Conservation (phyloP, 2,797 vertebrate genomes). For the Crenichthys baileyi region DNA sequence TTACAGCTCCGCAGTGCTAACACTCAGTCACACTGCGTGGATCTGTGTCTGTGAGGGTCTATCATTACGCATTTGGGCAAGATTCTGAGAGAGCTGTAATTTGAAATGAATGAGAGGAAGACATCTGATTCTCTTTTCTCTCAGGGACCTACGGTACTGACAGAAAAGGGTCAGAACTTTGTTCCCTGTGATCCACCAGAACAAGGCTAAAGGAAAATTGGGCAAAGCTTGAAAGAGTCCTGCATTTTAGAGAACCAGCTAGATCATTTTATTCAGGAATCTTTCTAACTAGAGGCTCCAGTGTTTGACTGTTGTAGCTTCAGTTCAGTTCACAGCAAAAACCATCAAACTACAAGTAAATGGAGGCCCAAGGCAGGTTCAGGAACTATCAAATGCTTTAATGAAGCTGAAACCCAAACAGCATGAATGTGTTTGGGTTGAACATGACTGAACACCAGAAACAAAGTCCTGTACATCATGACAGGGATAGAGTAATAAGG, state of each 20-base stretch:
- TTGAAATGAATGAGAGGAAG: conserved; percentile 59
- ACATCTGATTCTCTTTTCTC: conserved; percentile 13
- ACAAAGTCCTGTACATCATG: no score
- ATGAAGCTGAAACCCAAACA: not conserved
- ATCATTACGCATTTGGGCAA: conserved; percentile 56
- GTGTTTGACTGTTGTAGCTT: not conserved
- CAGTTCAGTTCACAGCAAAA: not conserved
- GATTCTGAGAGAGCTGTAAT: conserved; percentile 56
- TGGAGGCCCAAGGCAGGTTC: no score
- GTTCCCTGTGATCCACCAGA: not conserved
- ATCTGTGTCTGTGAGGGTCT: conserved; percentile 34
- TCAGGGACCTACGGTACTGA: conserved; percentile 25
- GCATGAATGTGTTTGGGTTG: no score
- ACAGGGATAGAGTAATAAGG: no score
- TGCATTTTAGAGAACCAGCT: no score
- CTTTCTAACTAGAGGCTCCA: no score
- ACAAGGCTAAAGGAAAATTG: not conserved
- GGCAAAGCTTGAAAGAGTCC: not conserved
- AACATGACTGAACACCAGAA: no score
- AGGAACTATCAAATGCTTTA: no score
- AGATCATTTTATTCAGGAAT: no score
- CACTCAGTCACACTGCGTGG: conserved; percentile 18
- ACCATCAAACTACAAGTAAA: no score
- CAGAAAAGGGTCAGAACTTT: not conserved
- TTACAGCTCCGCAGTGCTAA: conserved; percentile 17